Evolutionary conservation across 2,888 invertebrate species (phyloP).

Genomic region (Coelogynopora nodosa): DNA sequence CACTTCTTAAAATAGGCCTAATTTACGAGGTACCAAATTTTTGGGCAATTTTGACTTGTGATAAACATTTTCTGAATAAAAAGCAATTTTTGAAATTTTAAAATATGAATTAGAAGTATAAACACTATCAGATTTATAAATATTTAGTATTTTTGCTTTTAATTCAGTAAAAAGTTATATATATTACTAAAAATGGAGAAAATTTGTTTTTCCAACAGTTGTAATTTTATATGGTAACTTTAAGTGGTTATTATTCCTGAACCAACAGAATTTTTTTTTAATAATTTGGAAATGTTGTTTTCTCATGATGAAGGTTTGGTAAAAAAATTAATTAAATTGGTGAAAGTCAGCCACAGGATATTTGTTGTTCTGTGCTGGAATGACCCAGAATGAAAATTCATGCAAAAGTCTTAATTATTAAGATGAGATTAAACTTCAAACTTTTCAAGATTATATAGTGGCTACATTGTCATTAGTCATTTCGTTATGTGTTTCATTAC

Average conservation of each 20-base stretch:
- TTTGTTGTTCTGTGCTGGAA: not conserved
- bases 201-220: not conserved
- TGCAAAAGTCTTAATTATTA: too few relatives aligned
- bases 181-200: not conserved
- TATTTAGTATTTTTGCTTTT: not conserved
- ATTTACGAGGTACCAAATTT: too few relatives aligned
- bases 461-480: too few relatives aligned
- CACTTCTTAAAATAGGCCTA: too few relatives aligned
- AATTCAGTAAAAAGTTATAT: not conserved
- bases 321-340: not conserved
- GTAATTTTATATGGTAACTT: not conserved
- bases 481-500: too few relatives aligned
- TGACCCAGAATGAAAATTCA: too few relatives aligned
- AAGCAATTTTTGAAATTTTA: not conserved
- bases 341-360: not conserved
- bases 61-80: not conserved
- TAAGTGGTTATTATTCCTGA: not conserved
- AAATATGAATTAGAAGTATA: not conserved
- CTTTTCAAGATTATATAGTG: too few relatives aligned
- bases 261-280: not conserved
- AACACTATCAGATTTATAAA: not conserved
- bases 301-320: not conserved
- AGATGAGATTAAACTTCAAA: too few relatives aligned
- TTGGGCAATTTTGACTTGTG: not conserved
- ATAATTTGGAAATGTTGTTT: not conserved